Percentiles rank a stretch among this genome's conserved stretches.
Conservation (phyloP, 2,888 invertebrate genomes). For the Crocallis elinguaria region DNA sequence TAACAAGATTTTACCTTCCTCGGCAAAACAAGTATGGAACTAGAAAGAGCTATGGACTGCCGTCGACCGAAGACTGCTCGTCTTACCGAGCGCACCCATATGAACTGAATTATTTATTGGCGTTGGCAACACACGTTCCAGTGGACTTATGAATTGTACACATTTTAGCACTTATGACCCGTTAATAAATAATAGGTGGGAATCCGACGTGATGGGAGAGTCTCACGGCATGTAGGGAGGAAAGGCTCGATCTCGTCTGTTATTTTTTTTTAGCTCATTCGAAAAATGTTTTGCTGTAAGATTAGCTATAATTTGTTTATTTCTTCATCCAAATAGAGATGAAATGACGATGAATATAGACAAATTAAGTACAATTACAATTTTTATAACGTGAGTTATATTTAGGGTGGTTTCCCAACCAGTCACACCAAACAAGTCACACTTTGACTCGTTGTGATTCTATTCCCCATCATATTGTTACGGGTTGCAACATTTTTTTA, state of each 20-base stretch:
- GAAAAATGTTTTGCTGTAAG: too few relatives aligned
- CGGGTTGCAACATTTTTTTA: too few relatives aligned
- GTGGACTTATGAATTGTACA: slow-evolving; percentile 78
- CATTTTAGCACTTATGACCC: slow-evolving; percentile 82
- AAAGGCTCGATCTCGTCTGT: neutral
- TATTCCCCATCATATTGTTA: too few relatives aligned
- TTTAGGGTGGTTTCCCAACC: too few relatives aligned
- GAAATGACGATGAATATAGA: too few relatives aligned
- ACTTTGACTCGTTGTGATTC: too few relatives aligned
- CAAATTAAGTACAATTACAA: too few relatives aligned
- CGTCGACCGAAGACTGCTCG: slow-evolving; percentile 15
- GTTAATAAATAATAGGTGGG: slow-evolving; percentile 81
- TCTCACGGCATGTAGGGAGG: slow-evolving; percentile 59
- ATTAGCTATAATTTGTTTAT: too few relatives aligned
- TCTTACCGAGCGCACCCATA: slow-evolving; percentile 30
- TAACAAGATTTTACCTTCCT: slow-evolving; percentile 33
- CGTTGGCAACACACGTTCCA: slow-evolving; percentile 61
- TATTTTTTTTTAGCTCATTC: too few relatives aligned
- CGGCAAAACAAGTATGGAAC: slow-evolving; percentile 30
- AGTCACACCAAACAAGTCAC: too few relatives aligned
- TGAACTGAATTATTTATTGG: slow-evolving; percentile 74
- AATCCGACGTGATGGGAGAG: slow-evolving; percentile 63
- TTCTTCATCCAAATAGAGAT: too few relatives aligned
- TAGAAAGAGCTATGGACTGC: slow-evolving; percentile 29
- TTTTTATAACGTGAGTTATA: too few relatives aligned